Base-by-base conservation (phyloP, 2,888 invertebrate genomes). In the Exephanes ischioxanthus region DNA sequence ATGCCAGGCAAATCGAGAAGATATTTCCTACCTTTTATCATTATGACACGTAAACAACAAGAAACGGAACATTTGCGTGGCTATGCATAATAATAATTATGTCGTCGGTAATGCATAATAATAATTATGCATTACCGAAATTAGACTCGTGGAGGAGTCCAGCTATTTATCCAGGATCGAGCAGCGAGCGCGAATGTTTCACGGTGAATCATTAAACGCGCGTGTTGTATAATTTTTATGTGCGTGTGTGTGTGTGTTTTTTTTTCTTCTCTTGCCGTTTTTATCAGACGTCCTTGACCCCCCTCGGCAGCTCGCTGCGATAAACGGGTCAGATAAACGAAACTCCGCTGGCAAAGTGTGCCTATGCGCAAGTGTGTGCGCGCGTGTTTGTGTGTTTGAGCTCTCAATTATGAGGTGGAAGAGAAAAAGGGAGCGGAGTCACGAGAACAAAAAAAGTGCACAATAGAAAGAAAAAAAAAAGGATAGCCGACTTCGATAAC, bases 201-300 rank as follows among this genome's bases (percentile, higher is more conserved):
- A 45, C 33, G 33, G 55, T 71, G 79, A 84, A 70, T 83, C 73
- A 83, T 83, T 61, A 53, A 55, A 51, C 58, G 41, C n/a, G 51
- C 73, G 26, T 63, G 68, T 61, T 26, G 37, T 68, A 68, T 30
- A 55, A 53, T 37, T 72, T 76, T 66, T 53, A 37, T 7, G 14
- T 48, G 14, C 3, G 14, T 48, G 14, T 63, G 11, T 75, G 14
- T 48, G 14, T 63, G 11, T 75, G 19, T 55, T 9, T 58, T 37
- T 55, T 61, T 81, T 22, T 53, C 37, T 19, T 30, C 48, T 72
- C 66, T 22, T 37, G 41, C 14, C 48, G n/a, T 55, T 61, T 77
- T 80, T 68, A 84, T 84, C 78, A 19, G n/a, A 53, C 73, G 81
- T 73, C 84, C 81, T 84, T 84, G 84, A 84, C 84, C 84, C 45